Conservation (phyloP, 2,113 vertebrate genomes). For the Sturnira hondurensis region DNA sequence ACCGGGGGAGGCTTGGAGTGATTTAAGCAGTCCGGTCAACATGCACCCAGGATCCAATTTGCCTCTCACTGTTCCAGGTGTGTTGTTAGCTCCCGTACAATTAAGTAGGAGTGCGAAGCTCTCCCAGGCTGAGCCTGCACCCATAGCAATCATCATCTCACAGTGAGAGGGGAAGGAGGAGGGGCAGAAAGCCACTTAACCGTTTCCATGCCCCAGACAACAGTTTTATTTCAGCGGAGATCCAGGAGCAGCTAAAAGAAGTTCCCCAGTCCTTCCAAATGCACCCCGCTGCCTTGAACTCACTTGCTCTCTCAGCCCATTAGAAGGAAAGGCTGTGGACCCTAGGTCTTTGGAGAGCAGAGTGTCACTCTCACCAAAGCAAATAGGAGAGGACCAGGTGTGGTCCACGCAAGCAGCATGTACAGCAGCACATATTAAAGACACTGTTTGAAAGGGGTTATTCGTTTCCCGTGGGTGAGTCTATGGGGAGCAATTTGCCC, state of each 20-base stretch:
- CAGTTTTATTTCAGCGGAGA: neutral
- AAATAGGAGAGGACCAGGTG: constrained; percentile 56
- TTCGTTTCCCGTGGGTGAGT: constrained; percentile 54
- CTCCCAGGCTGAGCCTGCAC: neutral
- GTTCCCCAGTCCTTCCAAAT: neutral
- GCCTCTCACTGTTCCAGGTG: neutral
- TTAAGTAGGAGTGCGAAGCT: neutral
- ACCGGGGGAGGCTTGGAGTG: neutral
- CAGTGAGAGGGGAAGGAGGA: too few species aligned
- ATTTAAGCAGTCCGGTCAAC: neutral
- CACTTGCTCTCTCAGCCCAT: neutral
- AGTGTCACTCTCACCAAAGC: constrained; percentile 61
- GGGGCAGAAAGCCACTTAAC: neutral
- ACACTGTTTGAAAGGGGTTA: constrained; percentile 22
- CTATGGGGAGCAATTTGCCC: constrained; percentile 44
- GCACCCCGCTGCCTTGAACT: neutral
- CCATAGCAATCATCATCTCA: neutral
- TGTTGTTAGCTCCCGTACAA: constrained; percentile 9
- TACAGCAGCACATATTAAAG: constrained; percentile 42
- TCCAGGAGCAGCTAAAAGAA: neutral
- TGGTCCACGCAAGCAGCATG: constrained; percentile 58
- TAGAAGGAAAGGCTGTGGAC: constrained; percentile 49
- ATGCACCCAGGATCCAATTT: neutral
- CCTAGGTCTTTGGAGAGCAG: constrained; percentile 60
- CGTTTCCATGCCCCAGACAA: neutral